These are phyloP conservation scores for Lerista edwardsae DNA, from an alignment of 2,797 vertebrate species.

Conservation along the genomic window DNA sequence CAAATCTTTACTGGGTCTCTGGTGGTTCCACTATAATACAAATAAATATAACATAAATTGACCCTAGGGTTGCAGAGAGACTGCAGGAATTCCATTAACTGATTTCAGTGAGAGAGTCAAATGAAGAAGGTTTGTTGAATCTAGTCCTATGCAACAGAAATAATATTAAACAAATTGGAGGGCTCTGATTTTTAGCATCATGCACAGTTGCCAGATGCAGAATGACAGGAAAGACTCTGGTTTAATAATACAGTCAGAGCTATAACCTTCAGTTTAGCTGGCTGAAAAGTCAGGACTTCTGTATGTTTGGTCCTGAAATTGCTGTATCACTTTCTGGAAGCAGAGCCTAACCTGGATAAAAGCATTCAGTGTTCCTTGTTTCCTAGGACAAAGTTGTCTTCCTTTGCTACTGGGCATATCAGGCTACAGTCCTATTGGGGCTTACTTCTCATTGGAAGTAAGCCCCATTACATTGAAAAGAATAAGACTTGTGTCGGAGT, in stretches of 20 bases:
- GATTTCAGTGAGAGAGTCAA: slow-evolving; percentile 6
- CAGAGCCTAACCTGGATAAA: neutral
- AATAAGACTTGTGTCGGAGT: too few species aligned
- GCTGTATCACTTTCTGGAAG: neutral
- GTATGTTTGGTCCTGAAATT: neutral
- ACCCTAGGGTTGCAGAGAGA: neutral
- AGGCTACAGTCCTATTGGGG: too few species aligned
- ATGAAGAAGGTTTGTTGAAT: slow-evolving; percentile 7
- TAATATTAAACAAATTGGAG: slow-evolving; percentile 24
- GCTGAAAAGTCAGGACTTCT: neutral
- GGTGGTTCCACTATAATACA: neutral
- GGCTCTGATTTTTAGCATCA: slow-evolving; percentile 4
- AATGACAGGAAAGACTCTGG: slow-evolving; percentile 31
- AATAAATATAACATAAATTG: neutral
- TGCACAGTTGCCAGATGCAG: neutral
- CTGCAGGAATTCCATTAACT: slow-evolving; percentile 6
- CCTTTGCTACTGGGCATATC: neutral
- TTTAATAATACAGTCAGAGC: slow-evolving; percentile 36
- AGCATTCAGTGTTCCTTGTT: neutral
- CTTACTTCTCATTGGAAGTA: too few species aligned
- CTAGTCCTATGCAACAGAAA: slow-evolving; percentile 28
- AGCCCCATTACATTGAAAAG: too few species aligned
- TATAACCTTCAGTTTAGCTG: neutral
- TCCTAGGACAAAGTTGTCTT: neutral
- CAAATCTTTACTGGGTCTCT: neutral